Evolutionary conservation across 2,797 vertebrate species (phyloP).

Genomic region (Chrosomus eos): DNA sequence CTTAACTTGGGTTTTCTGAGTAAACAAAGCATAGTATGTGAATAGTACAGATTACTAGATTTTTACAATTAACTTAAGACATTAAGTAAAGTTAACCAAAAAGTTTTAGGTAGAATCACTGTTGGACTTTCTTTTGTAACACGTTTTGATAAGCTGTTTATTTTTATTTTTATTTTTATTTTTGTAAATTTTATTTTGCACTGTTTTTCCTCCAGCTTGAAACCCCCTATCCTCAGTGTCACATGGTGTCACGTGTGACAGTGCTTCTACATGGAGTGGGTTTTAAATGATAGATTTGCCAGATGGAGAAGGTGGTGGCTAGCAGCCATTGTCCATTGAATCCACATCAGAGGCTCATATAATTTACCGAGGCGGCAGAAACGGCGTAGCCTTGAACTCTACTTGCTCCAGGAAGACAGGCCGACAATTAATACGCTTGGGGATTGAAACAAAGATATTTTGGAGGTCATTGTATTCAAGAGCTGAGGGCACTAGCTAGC

Average conservation of each 20-base stretch:
- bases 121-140: background rate
- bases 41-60: too few species aligned
- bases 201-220: background rate
- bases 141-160: background rate
- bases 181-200: background rate
- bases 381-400: constrained; percentile 16
- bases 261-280: background rate
- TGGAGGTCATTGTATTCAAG: constrained; percentile 2
- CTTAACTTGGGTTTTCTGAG: too few species aligned
- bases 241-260: background rate
- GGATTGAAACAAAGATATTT: constrained; percentile 25
- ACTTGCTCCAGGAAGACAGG: constrained; percentile 17
- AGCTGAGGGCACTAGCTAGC: background rate
- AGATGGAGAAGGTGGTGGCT: constrained; percentile 14
- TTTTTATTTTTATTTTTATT: too few species aligned
- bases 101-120: too few species aligned
- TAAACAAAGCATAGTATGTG: too few species aligned
- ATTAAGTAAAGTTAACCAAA: too few species aligned
- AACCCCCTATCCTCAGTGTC: background rate
- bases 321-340: constrained; percentile 30
- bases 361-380: background rate
- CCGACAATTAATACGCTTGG: constrained; percentile 8
- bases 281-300: constrained; percentile 35
- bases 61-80: too few species aligned
- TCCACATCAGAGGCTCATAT: background rate